Conservation (phyloP, 35 echinoderm and acorn worm species). For the Anneissia japonica region DNA sequence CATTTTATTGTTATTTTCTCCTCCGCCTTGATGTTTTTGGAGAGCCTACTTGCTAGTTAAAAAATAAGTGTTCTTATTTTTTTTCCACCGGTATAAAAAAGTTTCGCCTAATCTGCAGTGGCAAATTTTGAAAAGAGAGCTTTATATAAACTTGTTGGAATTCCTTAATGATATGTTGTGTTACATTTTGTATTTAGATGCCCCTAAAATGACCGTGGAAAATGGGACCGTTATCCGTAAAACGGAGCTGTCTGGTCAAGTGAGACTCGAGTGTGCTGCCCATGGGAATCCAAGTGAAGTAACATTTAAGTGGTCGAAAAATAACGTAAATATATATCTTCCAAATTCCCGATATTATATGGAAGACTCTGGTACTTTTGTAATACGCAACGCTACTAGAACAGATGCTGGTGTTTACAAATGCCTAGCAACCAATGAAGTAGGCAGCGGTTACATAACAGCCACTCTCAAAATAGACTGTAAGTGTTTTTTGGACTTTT, state of each 20-base stretch:
- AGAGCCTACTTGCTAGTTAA: too few species aligned
- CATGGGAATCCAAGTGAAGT: constrained; percentile 50
- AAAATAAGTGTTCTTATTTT: too few species aligned
- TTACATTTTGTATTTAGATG: constrained; percentile 31
- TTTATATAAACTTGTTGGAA: too few species aligned
- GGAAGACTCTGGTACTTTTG: constrained; percentile 43
- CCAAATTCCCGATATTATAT: constrained; percentile 34
- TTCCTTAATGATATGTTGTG: background rate
- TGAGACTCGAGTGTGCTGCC: constrained; percentile 52
- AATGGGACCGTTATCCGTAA: constrained; percentile 18
- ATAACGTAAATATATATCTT: constrained; percentile 21
- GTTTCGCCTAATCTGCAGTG: too few species aligned
- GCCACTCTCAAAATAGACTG: constrained; percentile 37
- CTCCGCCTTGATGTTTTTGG: too few species aligned
- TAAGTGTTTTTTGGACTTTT: too few species aligned
- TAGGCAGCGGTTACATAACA: constrained; percentile 46
- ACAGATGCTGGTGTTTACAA: constrained; percentile 47
- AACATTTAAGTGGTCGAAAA: constrained; percentile 60
- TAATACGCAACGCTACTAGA: constrained; percentile 54
- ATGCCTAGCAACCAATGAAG: constrained; percentile 61
- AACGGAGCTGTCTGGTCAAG: constrained; percentile 29
- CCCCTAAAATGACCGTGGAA: constrained; percentile 48
- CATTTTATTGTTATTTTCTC: too few species aligned
- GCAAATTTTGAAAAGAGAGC: too few species aligned
- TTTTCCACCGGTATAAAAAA: too few species aligned